Base-by-base conservation (phyloP, 2,888 invertebrate genomes). In the Hemithea aestivaria region DNA sequence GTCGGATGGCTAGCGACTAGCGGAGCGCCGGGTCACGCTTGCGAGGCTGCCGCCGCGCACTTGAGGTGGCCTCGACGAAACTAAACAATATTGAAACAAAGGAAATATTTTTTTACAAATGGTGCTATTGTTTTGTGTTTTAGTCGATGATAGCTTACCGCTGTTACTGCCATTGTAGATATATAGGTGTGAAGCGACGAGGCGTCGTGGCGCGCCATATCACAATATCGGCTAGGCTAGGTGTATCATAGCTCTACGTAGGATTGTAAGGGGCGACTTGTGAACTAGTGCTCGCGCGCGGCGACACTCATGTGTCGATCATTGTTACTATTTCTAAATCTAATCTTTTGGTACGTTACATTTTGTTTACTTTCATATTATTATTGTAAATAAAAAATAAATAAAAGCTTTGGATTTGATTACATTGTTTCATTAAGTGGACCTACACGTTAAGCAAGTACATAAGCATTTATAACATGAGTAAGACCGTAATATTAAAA, bases 291-390 rank as follows among this genome's bases (percentile, higher is more conserved):
- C 41, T 45, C 51, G 45, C 45, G 35, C 51, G 52, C 54, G 47
- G 47, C n/a, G n/a, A n/a, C n/a, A n/a, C n/a, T n/a, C 64, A 43
- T 31, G 37, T 16, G 16, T 16, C 16, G 33, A 44, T 40, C 48
- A 42, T 53, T 53, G 67, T 71, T 68, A 64, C 65, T 63, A 70
- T 73, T 66, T 72, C 67, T 74, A 77, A 79, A 77, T 74, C 66
- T 73, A 74, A 63, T 60, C 73, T 73, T 73, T 83, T 80, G 74
- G 78, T 84, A 83, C 72, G 74, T 82, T 79, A 82, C 72, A 78
- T 76, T 84, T 85, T 87, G 85, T 83, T 85, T 84, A 85, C 82
- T 87, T 85, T 85, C 84, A 81, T 85, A 85, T 83, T 81, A 74
- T 72, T 53, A 84, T 79, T 84, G 84, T 84, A 85, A 82, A 87